Percentiles rank a stretch among this genome's conserved stretches.
Conservation (phyloP, 2,888 invertebrate genomes). For the Celastrina argiolus region DNA sequence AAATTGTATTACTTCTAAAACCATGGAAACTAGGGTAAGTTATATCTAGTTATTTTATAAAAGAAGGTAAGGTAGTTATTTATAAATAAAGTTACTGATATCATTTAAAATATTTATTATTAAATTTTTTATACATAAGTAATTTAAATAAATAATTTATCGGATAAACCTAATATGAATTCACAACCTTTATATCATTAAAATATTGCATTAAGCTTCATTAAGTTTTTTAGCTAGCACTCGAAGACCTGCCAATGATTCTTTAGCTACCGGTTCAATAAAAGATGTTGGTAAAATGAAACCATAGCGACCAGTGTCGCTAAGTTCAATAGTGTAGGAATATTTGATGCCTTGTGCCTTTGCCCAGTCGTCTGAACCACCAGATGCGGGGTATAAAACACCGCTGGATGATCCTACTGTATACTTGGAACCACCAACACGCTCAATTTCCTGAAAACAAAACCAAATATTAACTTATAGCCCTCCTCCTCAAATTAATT, state of each 20-base stretch:
- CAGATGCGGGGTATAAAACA: constrained; percentile 88
- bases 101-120: constrained; percentile 18
- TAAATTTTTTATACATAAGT: not conserved
- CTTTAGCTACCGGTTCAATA: constrained; percentile 86
- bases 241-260: constrained; percentile 84
- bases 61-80: constrained; percentile 12
- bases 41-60: constrained; percentile 8
- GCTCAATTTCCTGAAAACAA: constrained; percentile 76
- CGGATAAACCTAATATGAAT: constrained; percentile 27
- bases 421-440: constrained; percentile 80
- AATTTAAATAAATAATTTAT: constrained; percentile 26
- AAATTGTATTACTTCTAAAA: constrained; percentile 38
- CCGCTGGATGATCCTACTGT: constrained; percentile 87
- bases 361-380: constrained; percentile 95
- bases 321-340: constrained; percentile 91
- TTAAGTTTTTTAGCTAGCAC: constrained; percentile 67
- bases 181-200: constrained; percentile 34
- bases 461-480: not conserved
- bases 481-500: too few relatives aligned
- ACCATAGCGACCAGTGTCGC: constrained; percentile 90
- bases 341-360: constrained; percentile 91
- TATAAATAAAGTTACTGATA: constrained; percentile 18
- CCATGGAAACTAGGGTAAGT: constrained; percentile 47
- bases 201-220: constrained; percentile 27
- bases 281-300: constrained; percentile 89